phyloP scores from a whole-genome alignment of 1,140 invertebrate genomes.

The Copidosoma floridanum region DNA sequence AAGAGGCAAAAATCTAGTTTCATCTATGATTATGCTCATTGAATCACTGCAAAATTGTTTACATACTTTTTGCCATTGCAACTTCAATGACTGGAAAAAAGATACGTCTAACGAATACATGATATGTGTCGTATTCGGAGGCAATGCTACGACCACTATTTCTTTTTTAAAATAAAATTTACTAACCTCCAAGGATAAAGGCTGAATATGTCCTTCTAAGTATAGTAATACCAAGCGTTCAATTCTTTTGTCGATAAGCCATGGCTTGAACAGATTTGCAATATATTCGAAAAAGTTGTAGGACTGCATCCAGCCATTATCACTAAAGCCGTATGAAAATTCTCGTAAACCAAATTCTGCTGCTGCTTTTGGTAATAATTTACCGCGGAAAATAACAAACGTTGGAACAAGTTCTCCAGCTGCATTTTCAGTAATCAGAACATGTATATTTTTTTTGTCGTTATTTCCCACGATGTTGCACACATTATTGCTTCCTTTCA shows the following conservation, averaged over 20 bases:
- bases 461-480: conserved; percentile 12
- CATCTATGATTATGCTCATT: no score
- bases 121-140: conserved; percentile 43
- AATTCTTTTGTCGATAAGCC: neutral
- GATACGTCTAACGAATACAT: conserved; percentile 43
- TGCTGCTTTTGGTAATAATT: conserved; percentile 33
- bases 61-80: neutral
- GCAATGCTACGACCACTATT: conserved; percentile 39
- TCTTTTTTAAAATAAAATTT: conserved; percentile 37
- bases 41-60: neutral
- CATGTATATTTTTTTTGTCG: conserved; percentile 32
- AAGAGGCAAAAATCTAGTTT: no score
- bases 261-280: neutral
- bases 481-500: conserved; percentile 9
- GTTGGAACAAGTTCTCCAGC: conserved; percentile 38
- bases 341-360: neutral
- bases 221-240: neutral
- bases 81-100: conserved; percentile 37
- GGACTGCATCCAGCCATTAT: neutral
- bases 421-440: conserved; percentile 37
- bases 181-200: conserved; percentile 25
- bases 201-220: neutral
- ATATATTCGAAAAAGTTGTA: neutral
- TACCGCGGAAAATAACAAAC: conserved; percentile 40
- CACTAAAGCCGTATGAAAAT: neutral